Conservation (phyloP, 2,797 vertebrate genomes). For the Sebastes reedi region DNA sequence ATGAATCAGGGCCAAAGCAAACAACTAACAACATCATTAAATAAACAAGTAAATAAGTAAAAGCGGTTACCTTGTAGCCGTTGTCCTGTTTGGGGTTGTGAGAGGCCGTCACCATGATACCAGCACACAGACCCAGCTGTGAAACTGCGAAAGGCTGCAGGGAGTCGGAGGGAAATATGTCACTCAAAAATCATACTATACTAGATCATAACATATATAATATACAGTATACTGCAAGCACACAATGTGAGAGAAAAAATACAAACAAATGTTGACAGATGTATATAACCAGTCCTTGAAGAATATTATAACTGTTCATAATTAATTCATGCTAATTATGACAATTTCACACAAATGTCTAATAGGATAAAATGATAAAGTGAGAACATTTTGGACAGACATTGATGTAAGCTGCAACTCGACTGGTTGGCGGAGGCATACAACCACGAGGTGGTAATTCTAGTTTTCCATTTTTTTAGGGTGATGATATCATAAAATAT, state of each 20-base stretch:
- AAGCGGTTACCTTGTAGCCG: conserved; percentile 93
- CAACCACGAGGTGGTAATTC: no score
- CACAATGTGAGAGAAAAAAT: not conserved
- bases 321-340: no score
- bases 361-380: no score
- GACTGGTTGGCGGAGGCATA: no score
- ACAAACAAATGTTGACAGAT: not conserved
- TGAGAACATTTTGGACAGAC: no score
- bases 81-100: conserved; percentile 99
- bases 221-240: not conserved
- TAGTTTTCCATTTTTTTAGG: not conserved
- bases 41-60: rapidly evolving
- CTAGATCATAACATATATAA: not conserved
- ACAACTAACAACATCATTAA: not conserved
- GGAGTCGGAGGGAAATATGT: not conserved
- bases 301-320: not conserved
- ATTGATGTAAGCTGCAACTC: no score
- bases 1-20: not conserved
- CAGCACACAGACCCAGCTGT: conserved; percentile 91
- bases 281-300: no score
- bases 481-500: not conserved
- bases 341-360: no score
- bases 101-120: conserved; percentile 97
- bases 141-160: conserved; percentile 92
- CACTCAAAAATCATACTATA: not conserved